Conservation (phyloP, 2,888 invertebrate species). For the Drosophila subsilvestris region DNA sequence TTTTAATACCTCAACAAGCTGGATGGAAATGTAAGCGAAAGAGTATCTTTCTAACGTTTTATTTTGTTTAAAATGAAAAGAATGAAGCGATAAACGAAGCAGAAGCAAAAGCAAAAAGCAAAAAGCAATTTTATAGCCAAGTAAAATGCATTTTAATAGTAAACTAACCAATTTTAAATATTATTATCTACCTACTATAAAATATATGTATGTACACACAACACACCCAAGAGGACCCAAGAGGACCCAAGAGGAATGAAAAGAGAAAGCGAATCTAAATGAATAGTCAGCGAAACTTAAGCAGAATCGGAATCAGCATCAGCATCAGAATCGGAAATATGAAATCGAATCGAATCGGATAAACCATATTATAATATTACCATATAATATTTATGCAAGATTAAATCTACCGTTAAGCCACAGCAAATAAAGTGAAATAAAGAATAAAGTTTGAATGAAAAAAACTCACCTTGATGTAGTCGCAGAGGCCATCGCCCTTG, state of each 20-base stretch:
- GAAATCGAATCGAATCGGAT: slow-evolving; percentile 36
- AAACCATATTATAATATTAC: slow-evolving; percentile 55
- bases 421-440: slow-evolving; percentile 52
- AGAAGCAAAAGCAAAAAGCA: slow-evolving; percentile 29
- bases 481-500: slow-evolving; percentile 98
- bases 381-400: slow-evolving; percentile 66
- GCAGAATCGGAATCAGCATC: slow-evolving; percentile 27
- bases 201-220: background rate
- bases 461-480: slow-evolving; percentile 93
- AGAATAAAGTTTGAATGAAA: slow-evolving; percentile 64
- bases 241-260: slow-evolving; percentile 3
- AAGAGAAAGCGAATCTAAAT: slow-evolving; percentile 25
- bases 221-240: slow-evolving; percentile 7
- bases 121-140: slow-evolving; percentile 65
- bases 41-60: slow-evolving; percentile 43
- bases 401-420: slow-evolving; percentile 67
- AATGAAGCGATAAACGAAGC: slow-evolving; percentile 12
- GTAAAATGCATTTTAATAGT: slow-evolving; percentile 73
- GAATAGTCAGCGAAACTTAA: slow-evolving; percentile 65
- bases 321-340: slow-evolving; percentile 4
- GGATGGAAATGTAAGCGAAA: slow-evolving; percentile 11
- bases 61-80: slow-evolving; percentile 36
- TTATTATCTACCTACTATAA: slow-evolving; percentile 21
- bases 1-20: slow-evolving; percentile 75
- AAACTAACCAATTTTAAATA: slow-evolving; percentile 72